Percentiles rank a stretch among this genome's conserved stretches.
Evolutionary conservation across 2,113 vertebrate species (phyloP).

Genomic region (Gavia stellata): DNA sequence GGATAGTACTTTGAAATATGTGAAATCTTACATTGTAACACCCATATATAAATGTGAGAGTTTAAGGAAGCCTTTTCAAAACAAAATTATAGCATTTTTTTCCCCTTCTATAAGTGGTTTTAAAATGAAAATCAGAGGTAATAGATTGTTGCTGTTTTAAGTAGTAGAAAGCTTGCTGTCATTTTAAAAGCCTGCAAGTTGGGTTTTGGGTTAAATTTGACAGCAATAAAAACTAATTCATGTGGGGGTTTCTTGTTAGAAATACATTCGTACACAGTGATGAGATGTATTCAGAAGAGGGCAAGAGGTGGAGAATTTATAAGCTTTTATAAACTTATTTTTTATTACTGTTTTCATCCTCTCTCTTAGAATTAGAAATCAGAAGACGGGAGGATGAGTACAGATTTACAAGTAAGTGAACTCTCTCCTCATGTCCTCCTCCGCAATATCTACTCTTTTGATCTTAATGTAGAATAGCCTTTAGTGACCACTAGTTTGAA

Average conservation of each 20-base stretch:
- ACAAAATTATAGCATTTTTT: background rate
- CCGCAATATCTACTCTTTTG: constrained; percentile 39
- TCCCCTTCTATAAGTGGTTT: background rate
- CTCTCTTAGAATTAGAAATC: constrained; percentile 96
- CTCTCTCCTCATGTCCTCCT: constrained; percentile 69
- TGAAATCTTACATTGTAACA: background rate
- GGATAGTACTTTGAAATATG: background rate
- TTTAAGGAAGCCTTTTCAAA: background rate
- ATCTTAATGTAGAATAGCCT: background rate
- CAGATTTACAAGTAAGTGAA: constrained; percentile 99
- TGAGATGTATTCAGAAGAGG: constrained; percentile 61
- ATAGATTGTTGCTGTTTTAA: background rate
- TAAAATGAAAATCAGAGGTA: background rate
- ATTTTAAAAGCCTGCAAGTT: background rate
- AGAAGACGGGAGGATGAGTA: constrained; percentile 99
- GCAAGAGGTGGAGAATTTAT: constrained; percentile 57
- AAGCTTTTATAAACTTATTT: constrained; percentile 59
- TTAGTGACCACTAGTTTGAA: background rate
- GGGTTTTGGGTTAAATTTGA: background rate
- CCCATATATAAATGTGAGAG: background rate
- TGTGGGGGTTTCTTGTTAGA: background rate
- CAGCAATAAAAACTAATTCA: background rate
- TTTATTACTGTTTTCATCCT: constrained; percentile 83
- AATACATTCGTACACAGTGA: background rate
- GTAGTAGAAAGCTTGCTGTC: background rate